These are phyloP conservation scores for Gymnoscopelus microlampas DNA, from an alignment of 2,797 vertebrate genomes.

Conservation along the genomic window DNA sequence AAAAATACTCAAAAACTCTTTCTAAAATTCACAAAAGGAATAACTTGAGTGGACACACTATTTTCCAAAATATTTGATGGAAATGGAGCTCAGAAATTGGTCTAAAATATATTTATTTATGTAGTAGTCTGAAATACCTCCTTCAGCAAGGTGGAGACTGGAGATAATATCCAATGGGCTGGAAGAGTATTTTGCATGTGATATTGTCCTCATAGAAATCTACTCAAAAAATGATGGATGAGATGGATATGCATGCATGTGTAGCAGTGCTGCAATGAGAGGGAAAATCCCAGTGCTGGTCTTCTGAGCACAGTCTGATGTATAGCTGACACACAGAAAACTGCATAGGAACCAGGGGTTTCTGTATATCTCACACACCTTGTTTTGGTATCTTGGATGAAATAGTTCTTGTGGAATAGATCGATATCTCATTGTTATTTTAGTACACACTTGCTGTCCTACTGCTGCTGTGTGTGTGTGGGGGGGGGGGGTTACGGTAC, in stretches of 20 bases:
- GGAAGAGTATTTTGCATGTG: no score
- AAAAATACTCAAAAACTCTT: no score
- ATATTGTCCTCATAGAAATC: no score
- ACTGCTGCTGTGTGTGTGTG: background rate
- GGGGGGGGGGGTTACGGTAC: constrained; percentile 1
- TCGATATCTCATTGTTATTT: constrained; percentile 33
- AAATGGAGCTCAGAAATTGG: no score
- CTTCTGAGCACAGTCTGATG: constrained; percentile 4
- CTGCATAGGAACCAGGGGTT: background rate
- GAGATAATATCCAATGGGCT: no score
- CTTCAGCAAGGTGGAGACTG: no score
- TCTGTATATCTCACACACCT: constrained; percentile 1
- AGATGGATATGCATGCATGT: background rate
- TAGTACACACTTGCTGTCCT: constrained; percentile 21
- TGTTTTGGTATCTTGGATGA: constrained; percentile 13
- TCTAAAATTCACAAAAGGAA: no score
- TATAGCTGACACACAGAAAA: constrained; percentile 10
- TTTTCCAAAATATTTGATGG: no score
- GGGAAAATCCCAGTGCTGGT: background rate
- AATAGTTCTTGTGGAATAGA: constrained; percentile 16
- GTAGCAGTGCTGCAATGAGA: constrained; percentile 1
- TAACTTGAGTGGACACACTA: no score
- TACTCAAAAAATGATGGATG: no score
- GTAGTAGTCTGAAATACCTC: no score
- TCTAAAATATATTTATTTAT: no score